Evolutionary conservation across 2,888 invertebrate species (phyloP).

Genomic region (Agriopis marginaria): DNA sequence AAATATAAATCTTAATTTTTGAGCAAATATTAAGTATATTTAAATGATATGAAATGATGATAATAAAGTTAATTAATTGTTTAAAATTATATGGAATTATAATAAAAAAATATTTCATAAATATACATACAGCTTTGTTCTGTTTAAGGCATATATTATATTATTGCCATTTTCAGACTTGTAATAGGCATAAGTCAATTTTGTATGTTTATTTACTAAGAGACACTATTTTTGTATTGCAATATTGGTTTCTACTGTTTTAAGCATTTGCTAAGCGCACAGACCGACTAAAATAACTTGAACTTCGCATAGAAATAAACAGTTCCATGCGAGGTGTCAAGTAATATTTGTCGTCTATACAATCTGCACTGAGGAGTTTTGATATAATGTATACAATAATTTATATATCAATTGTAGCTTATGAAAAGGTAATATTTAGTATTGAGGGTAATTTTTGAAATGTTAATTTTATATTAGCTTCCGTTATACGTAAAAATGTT

Average conservation of each 20-base stretch:
- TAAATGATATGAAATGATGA: not conserved
- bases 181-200: slow-evolving; percentile 5
- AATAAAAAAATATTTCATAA: not conserved
- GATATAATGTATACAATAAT: slow-evolving; percentile 68
- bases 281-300: slow-evolving; percentile 15
- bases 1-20: not conserved
- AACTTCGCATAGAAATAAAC: not conserved
- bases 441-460: slow-evolving; percentile 45
- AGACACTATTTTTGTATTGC: slow-evolving; percentile 74
- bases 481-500: slow-evolving; percentile 12
- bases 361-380: slow-evolving; percentile 46
- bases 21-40: no score
- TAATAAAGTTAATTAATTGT: slow-evolving; percentile 2
- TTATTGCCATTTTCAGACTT: slow-evolving; percentile 19
- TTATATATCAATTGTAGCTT: slow-evolving; percentile 58
- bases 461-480: slow-evolving; percentile 38
- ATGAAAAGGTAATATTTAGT: slow-evolving; percentile 30
- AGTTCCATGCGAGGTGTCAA: not conserved
- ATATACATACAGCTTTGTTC: not conserved
- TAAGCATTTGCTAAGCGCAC: slow-evolving; percentile 63
- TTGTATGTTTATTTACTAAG: slow-evolving; percentile 55
- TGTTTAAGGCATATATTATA: not conserved
- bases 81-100: not conserved
- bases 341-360: slow-evolving; percentile 1
- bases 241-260: slow-evolving; percentile 59